Conservation (phyloP, 2,888 invertebrate species). For the Ecliptopera silaceata region DNA sequence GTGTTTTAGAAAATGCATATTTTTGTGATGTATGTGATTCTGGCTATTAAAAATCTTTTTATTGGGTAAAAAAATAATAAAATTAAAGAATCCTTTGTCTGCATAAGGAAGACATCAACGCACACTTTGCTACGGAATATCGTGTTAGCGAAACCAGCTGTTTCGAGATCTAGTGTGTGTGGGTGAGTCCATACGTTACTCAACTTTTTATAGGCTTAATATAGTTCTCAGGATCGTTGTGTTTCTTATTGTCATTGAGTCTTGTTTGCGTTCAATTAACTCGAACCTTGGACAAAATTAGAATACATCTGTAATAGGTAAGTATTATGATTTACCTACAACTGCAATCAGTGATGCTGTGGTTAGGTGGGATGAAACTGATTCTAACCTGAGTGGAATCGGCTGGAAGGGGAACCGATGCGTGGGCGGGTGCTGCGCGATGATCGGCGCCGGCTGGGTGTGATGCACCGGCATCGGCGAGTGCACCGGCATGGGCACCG, state of each 20-base stretch:
- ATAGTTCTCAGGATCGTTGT: constrained; percentile 11
- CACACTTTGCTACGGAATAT: constrained; percentile 42
- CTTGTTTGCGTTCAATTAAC: constrained; percentile 9
- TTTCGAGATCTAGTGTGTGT: constrained; percentile 32
- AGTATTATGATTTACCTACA: no score
- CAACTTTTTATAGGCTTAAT: constrained; percentile 15
- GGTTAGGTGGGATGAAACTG: not conserved
- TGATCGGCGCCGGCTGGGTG: constrained; percentile 58
- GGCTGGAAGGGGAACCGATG: constrained; percentile 75
- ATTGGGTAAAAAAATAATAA: not conserved
- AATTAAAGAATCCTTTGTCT: not conserved
- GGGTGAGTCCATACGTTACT: constrained; percentile 15
- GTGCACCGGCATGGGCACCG: constrained; percentile 47
- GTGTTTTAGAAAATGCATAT: no score
- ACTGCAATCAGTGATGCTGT: not conserved
- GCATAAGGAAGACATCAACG: constrained; percentile 70
- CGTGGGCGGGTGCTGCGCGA: constrained; percentile 65
- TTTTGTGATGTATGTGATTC: no score
- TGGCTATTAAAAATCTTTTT: not conserved
- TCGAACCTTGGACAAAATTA: constrained; percentile 6
- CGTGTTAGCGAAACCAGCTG: constrained; percentile 34
- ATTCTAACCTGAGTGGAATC: constrained; percentile 72
- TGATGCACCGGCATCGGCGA: constrained; percentile 49
- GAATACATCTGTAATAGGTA: not conserved
- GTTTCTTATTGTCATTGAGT: constrained; percentile 10